Conservation (phyloP, 2,888 invertebrate genomes). For the Phaonia tiefii region DNA sequence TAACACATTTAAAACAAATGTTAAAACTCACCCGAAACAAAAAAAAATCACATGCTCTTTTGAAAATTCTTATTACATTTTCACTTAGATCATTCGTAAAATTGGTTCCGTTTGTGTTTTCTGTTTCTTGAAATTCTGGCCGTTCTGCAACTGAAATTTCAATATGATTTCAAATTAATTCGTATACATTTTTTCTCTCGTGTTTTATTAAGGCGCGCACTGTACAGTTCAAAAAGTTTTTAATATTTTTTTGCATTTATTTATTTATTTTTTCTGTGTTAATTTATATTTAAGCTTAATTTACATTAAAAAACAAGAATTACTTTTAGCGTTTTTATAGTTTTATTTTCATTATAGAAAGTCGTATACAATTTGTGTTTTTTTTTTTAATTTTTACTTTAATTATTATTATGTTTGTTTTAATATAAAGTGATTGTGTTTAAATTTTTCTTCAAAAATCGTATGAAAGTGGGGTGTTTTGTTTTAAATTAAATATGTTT, state of each 20-base stretch:
- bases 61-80: conserved; percentile 26
- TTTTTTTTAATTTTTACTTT: conserved; percentile 61
- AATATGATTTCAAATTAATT: conserved; percentile 62
- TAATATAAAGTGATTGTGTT: conserved; percentile 55
- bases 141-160: conserved; percentile 34
- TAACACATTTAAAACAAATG: too few species aligned
- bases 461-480: conserved; percentile 19
- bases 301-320: conserved; percentile 67
- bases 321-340: conserved; percentile 50
- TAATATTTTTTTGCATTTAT: too few species aligned
- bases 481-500: conserved; percentile 23
- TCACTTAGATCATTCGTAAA: conserved; percentile 18
- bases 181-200: conserved; percentile 61
- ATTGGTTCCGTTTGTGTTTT: conserved; percentile 32
- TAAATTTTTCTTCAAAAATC: conserved; percentile 20
- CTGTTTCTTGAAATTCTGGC: not conserved
- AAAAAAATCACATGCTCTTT: conserved; percentile 17
- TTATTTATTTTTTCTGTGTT: conserved; percentile 47
- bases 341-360: conserved; percentile 70
- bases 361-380: conserved; percentile 78
- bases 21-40: too few species aligned
- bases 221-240: conserved; percentile 55
- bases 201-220: conserved; percentile 65
- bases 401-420: conserved; percentile 9
- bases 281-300: conserved; percentile 52